These are phyloP conservation scores for Girardinus metallicus DNA, from an alignment of 2,797 vertebrate species.

Conservation along the genomic window DNA sequence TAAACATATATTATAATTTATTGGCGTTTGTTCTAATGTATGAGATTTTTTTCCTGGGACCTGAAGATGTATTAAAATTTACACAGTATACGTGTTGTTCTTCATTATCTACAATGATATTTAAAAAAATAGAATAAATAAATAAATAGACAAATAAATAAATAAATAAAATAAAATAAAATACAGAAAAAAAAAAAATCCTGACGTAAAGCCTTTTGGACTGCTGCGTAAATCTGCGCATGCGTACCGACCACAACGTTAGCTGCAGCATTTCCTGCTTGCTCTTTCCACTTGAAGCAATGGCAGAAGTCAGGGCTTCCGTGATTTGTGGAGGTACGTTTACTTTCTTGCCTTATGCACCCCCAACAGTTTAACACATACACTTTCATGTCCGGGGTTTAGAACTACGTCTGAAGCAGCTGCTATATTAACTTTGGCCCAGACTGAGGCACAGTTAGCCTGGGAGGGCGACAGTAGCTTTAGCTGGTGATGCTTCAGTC, in stretches of 20 bases:
- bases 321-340: slow-evolving; percentile 74
- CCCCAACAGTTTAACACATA: fast-evolving
- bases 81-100: too few relatives aligned
- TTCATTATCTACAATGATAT: not conserved
- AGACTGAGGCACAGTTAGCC: slow-evolving; percentile 50
- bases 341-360: not conserved
- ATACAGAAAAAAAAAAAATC: not conserved
- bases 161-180: not conserved
- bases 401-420: not conserved
- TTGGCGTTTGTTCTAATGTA: too few relatives aligned
- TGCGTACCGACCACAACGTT: slow-evolving; percentile 45
- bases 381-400: not conserved
- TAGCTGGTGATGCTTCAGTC: slow-evolving; percentile 74
- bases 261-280: slow-evolving; percentile 76
- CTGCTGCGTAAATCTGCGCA: slow-evolving; percentile 59
- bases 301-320: slow-evolving; percentile 72
- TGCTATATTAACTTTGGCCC: not conserved
- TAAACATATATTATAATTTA: too few relatives aligned
- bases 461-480: slow-evolving; percentile 33
- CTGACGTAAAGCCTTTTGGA: not conserved
- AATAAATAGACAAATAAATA: too few relatives aligned
- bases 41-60: too few relatives aligned
- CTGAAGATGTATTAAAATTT: not conserved
- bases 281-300: slow-evolving; percentile 68
- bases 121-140: not conserved